Base-by-base conservation (phyloP, 2,888 invertebrate species). In the Ametastegia equiseti region DNA sequence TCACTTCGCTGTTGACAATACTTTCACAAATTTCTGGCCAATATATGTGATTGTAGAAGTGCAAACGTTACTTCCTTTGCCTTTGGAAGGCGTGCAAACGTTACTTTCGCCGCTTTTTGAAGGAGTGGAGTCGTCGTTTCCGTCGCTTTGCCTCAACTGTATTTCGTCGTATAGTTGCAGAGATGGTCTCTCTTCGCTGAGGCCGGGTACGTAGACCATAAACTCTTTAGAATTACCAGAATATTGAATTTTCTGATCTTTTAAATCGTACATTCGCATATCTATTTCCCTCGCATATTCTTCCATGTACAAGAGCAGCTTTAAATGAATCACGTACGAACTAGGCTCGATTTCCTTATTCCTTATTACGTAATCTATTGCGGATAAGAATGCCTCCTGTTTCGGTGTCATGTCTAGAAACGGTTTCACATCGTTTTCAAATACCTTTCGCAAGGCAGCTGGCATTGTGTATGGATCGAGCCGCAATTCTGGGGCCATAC, bases 231-330 rank as follows among this genome's bases (percentile, higher is more conserved):
- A 45, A 2, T 39, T 2, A 0, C 30, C 23, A 15, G 0, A 39
- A 23, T 9, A 1, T 19, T 50, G n/a, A 5, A 88, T 77, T 15
- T 2, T 36, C n/a, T 84, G 80, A 5, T 77, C 75, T 47, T 7
- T 63, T 23, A 86, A 69, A 63, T 81, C 83, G 4, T 83, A 82
- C 13, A 80, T 45, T 11, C 23, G 69, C 67, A 84, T 80, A 36
- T 84, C 67, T 1, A 67, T 6, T 33, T 71, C 60, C 63, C 78
- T 23, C 33, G 85, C 83, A 82, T 85, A 79, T 4, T 86, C 78
- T 73, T 88, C 87, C 6, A 89, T 42, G 39, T 87, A 88, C n/a
- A 89, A 80, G 13, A 87, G 80, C 33, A 88, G 81, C 81, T 87
- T 87, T 83, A 86, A 84, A 42, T 86, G 19, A 36, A 82, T 50